These are phyloP conservation scores for Leucosticte australis DNA, from an alignment of 2,113 vertebrate species.

Conservation along the genomic window DNA sequence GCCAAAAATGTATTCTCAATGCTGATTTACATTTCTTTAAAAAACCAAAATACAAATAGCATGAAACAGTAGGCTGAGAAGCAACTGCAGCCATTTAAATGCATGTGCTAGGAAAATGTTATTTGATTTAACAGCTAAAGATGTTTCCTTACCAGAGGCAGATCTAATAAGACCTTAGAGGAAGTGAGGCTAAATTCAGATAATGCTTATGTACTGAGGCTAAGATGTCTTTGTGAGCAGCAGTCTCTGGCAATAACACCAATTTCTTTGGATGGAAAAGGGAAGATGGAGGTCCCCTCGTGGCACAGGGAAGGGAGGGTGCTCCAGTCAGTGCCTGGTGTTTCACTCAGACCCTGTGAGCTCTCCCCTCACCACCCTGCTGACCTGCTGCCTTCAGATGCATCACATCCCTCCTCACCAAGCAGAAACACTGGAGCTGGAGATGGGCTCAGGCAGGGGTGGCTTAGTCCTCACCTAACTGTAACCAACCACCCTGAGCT, in stretches of 20 bases:
- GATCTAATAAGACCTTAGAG: constrained; percentile 20
- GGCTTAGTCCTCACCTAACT: background rate
- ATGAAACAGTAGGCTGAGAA: background rate
- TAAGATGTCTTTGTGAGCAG: background rate
- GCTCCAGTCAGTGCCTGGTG: background rate
- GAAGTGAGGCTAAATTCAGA: constrained; percentile 4
- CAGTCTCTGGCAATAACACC: background rate
- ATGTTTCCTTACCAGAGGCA: background rate
- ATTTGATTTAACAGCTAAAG: constrained; percentile 16
- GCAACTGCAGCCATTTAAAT: background rate
- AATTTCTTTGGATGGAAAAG: background rate
- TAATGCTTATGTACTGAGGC: background rate
- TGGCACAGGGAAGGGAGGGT: background rate
- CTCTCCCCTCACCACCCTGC: background rate
- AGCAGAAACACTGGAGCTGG: background rate
- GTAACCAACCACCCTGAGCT: background rate
- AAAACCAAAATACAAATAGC: background rate
- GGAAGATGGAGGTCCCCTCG: background rate
- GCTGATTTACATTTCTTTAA: background rate
- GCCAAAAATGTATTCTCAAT: background rate
- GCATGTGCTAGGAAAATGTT: background rate
- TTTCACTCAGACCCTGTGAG: background rate
- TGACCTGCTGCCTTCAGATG: background rate
- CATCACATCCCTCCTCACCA: background rate
- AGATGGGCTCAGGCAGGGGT: background rate